phyloP scores from a whole-genome alignment of 2,113 vertebrate species.

The Rattus rattus region DNA sequence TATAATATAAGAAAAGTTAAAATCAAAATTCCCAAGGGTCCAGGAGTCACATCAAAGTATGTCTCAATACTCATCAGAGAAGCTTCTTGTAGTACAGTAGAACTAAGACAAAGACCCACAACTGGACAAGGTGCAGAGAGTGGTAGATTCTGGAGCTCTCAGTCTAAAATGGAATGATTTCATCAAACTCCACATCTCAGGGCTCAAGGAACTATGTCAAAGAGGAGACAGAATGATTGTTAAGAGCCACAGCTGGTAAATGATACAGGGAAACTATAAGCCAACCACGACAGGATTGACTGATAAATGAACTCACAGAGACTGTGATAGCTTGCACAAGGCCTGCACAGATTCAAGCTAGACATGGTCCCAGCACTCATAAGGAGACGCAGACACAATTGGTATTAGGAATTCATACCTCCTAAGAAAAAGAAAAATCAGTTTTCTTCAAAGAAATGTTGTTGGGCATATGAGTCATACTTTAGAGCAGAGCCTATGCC shows the following conservation, averaged over 20 bases:
- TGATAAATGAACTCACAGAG: not conserved
- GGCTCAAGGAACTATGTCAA: not conserved
- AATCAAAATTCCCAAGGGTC: not conserved
- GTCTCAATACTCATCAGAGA: not conserved
- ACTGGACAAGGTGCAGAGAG: not conserved
- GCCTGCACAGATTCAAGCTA: not conserved
- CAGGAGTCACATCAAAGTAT: not conserved
- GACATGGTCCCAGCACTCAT: not conserved
- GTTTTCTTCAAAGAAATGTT: not conserved
- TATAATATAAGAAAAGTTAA: not conserved
- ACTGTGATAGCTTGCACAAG: not conserved
- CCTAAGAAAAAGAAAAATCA: not conserved
- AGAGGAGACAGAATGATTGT: not conserved
- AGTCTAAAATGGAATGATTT: not conserved
- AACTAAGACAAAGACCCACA: not conserved
- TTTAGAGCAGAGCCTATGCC: not conserved
- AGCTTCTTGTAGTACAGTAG: not conserved
- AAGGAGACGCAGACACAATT: not conserved
- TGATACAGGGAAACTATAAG: not conserved
- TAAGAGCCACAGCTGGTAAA: not conserved
- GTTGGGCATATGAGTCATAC: not conserved
- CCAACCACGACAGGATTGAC: not conserved
- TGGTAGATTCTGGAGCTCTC: not conserved
- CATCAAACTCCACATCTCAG: not conserved
- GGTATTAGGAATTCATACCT: not conserved